Base-by-base conservation (phyloP, 2,888 invertebrate species). In the Phragmatobia fuliginosa region DNA sequence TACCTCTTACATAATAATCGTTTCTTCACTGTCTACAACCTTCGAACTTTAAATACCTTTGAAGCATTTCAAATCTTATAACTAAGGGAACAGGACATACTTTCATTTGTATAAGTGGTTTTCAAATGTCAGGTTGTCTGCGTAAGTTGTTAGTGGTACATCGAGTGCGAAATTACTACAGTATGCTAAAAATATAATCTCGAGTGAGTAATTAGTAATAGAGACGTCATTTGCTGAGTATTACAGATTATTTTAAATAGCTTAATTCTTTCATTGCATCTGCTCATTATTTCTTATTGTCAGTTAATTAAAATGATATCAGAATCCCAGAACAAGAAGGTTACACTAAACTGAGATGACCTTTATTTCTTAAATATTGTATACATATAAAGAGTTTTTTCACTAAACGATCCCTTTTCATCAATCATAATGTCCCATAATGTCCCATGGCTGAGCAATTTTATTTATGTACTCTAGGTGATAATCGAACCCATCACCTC, bases 11-110 rank as follows among this genome's bases (percentile, higher is more conserved):
- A 72, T 81, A 78, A 81, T 71, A 78, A 81, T 71, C 62, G 63
- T 79, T 81, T 81, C 75, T 71, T 70, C 74, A 81, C 63, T 61
- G 36, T 38, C 78, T 74, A 73, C 76, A 58, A 79, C 74, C 81
- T 81, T 66, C 75, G 79, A 81, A 75, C 81, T 81, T 79, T 78
- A 74, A 60, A 11, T 58, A 49, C 32, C 5, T 41, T 32, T 60
- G n/a, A 31, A 72, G 71, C 60, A 76, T 76, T 81, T 70, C 10
- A 52, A 73, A 66, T 62, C 67, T 68, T 78, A 74, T 28, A 11
- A 0, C 36, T 1, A 61, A 32, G 2, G 10, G 2, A 33, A 63
- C 73, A 71, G 75, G 73, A 69, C 67, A 59, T 32, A 69, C 45
- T 71, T 72, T 79, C 59, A 33, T 63, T 56, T 71, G 31, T 45